phyloP scores from a whole-genome alignment of 2,113 vertebrate species.

The Agapornis roseicollis region DNA sequence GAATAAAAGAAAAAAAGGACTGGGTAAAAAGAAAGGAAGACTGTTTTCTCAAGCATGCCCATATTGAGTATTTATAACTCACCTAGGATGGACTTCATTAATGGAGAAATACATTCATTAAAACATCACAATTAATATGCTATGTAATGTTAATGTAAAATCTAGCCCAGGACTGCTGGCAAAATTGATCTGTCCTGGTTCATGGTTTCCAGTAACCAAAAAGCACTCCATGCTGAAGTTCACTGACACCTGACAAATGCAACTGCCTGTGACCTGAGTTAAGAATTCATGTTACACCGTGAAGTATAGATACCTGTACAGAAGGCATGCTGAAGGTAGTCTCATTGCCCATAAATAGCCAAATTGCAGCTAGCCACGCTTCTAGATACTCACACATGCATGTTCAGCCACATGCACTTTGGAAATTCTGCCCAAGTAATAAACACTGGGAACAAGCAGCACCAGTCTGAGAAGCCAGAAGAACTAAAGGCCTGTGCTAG shows the following conservation, averaged over 20 bases:
- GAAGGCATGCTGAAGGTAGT: neutral
- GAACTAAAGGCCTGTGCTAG: neutral
- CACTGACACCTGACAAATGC: neutral
- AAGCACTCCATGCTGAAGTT: neutral
- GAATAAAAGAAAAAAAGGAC: neutral
- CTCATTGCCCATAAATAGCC: neutral
- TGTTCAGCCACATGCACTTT: neutral
- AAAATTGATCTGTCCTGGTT: slow-evolving; percentile 34
- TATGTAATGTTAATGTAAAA: slow-evolving; percentile 26
- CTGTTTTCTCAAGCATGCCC: neutral
- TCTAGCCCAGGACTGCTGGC: slow-evolving; percentile 40
- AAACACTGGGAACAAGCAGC: neutral
- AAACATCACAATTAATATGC: slow-evolving; percentile 13
- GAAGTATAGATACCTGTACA: neutral
- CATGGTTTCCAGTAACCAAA: slow-evolving; percentile 29
- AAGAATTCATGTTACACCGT: neutral
- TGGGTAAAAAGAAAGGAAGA: neutral
- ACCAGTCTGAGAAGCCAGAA: neutral
- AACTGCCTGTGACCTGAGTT: neutral
- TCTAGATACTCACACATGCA: neutral
- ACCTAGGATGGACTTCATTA: slow-evolving; percentile 59
- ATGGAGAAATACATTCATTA: slow-evolving; percentile 34
- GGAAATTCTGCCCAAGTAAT: neutral
- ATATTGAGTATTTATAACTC: slow-evolving; percentile 28
- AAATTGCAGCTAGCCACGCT: neutral